Percentiles rank a stretch among this genome's conserved stretches.
phyloP scores from a whole-genome alignment of 1,140 invertebrate species.

The Lithobius niger region DNA sequence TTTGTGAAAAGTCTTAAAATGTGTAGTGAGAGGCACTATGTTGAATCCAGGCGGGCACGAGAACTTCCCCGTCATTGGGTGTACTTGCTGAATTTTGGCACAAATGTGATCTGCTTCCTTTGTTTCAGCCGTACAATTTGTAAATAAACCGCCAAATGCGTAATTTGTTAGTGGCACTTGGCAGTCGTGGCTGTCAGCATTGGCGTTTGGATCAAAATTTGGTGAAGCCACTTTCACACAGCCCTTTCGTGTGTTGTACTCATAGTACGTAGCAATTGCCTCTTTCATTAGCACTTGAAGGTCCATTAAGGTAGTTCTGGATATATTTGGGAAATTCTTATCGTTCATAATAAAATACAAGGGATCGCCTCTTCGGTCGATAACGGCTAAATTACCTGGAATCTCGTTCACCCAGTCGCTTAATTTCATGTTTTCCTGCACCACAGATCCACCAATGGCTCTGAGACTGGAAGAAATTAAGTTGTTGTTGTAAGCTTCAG shows the following conservation, averaged over 20 bases:
- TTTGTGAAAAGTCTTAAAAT: not conserved
- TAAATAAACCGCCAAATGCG: conserved; percentile 1
- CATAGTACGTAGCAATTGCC: not conserved
- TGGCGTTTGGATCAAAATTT: conserved; percentile 14
- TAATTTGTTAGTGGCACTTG: not conserved
- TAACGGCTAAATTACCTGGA: not conserved
- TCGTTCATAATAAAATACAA: not conserved
- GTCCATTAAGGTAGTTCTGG: not conserved
- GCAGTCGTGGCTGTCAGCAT: conserved; percentile 1
- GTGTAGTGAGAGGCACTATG: not conserved
- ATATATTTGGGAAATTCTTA: not conserved
- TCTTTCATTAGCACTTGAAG: not conserved
- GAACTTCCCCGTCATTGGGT: not conserved
- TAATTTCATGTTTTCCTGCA: no score
- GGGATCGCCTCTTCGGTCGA: not conserved
- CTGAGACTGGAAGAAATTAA: no score
- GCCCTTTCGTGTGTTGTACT: not conserved
- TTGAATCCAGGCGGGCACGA: not conserved
- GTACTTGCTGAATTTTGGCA: not conserved
- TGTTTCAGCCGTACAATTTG: not conserved
- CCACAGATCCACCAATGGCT: no score
- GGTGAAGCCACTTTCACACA: conserved; percentile 4
- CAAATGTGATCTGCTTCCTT: not conserved
- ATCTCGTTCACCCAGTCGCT: not conserved
- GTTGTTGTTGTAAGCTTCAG: no score